A percentile compares a stretch with the other conserved stretches of the same genome.
phyloP scores from a whole-genome alignment of 1,140 invertebrate genomes.

The Diachasma alloeum region DNA sequence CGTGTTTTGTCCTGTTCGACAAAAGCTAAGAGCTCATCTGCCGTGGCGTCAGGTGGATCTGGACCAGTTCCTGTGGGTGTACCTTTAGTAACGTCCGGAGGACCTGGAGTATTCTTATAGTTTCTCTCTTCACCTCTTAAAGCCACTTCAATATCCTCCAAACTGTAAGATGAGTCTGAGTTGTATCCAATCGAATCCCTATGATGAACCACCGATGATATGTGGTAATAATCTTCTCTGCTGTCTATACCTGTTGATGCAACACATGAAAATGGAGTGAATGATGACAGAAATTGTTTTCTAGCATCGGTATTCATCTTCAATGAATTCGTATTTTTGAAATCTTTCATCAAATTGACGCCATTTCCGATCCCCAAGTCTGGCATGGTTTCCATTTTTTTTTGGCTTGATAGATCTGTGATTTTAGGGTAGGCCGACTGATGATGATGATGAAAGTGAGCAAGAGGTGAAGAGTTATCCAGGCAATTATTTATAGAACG shows the following conservation, averaged over 20 bases:
- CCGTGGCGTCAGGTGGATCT: conserved; percentile 49
- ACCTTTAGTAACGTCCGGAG: conserved; percentile 79
- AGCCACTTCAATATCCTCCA: conserved; percentile 74
- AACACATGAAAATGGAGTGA: conserved; percentile 79
- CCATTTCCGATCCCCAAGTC: conserved; percentile 69
- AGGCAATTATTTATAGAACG: conserved; percentile 16
- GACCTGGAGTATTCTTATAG: conserved; percentile 64
- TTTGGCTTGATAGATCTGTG: conserved; percentile 71
- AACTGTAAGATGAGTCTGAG: conserved; percentile 68
- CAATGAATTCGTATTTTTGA: conserved; percentile 52
- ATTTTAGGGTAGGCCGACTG: conserved; percentile 74
- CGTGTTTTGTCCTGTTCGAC: conserved; percentile 83
- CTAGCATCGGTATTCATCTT: conserved; percentile 66
- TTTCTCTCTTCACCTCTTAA: conserved; percentile 63
- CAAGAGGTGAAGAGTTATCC: conserved; percentile 32
- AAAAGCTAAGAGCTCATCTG: conserved; percentile 82
- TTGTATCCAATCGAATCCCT: conserved; percentile 63
- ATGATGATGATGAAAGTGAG: conserved; percentile 42
- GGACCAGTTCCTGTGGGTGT: conserved; percentile 63
- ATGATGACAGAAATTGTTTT: conserved; percentile 77
- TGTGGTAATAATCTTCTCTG: conserved; percentile 74
- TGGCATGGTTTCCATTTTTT: conserved; percentile 56
- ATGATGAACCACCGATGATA: conserved; percentile 67
- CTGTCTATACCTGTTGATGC: conserved; percentile 68
- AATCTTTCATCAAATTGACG: conserved; percentile 43